These are phyloP conservation scores for Planiliza haematocheilus DNA, from an alignment of 2,113 vertebrate genomes.

Conservation along the genomic window DNA sequence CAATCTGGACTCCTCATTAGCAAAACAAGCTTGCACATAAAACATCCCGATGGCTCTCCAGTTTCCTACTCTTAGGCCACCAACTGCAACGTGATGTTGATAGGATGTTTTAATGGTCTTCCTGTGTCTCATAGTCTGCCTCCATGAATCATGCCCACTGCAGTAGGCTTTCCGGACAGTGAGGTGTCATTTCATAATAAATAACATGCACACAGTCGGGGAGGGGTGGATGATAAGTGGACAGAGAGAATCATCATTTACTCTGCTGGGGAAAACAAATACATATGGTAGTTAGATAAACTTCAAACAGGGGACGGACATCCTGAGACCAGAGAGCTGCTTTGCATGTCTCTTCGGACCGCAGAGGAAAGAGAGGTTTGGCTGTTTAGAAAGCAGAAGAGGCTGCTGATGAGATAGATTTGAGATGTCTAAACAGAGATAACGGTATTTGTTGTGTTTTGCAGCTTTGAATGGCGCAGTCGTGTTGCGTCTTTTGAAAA, in stretches of 20 bases:
- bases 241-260: conserved; percentile 71
- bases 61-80: conserved; percentile 46
- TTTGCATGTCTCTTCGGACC: conserved; percentile 71
- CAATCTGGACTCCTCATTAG: conserved; percentile 56
- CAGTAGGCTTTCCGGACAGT: conserved; percentile 60
- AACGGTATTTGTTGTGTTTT: conserved; percentile 80
- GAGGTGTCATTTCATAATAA: conserved; percentile 79
- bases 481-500: conserved; percentile 69
- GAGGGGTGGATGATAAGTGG: conserved; percentile 73
- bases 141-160: conserved; percentile 72
- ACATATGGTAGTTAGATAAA: conserved; percentile 81
- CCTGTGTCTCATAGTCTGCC: conserved; percentile 64
- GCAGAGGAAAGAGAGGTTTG: conserved; percentile 77
- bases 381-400: conserved; percentile 76
- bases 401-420: conserved; percentile 76
- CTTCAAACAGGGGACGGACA: conserved; percentile 76
- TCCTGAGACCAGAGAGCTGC: conserved; percentile 65
- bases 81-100: conserved; percentile 66
- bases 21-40: conserved; percentile 43
- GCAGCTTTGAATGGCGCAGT: conserved; percentile 63
- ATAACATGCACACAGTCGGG: conserved; percentile 65
- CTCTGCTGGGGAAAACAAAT: conserved; percentile 73
- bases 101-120: conserved; percentile 74
- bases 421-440: conserved; percentile 76
- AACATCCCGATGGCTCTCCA: conserved; percentile 43